These are phyloP conservation scores for Chrysodeixis includens DNA, from an alignment of 2,888 invertebrate genomes.

Conservation along the genomic window DNA sequence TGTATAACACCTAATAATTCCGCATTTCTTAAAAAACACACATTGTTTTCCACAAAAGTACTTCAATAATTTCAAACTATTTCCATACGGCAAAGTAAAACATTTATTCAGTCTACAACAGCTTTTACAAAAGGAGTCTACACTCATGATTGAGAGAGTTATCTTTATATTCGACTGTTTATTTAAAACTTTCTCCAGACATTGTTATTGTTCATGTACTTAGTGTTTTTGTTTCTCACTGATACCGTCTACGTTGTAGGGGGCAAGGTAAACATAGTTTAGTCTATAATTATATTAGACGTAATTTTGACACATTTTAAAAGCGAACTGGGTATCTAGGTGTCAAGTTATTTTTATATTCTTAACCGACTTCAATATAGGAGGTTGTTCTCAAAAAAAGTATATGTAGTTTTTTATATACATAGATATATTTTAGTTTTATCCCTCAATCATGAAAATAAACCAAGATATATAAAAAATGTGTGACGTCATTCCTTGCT, in stretches of 20 bases:
- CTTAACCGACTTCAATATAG: no score
- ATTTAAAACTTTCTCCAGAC: constrained; percentile 35
- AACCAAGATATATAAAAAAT: no score
- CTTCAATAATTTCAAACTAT: neutral
- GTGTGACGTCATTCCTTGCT: no score
- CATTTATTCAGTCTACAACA: constrained; percentile 13
- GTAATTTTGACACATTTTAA: neutral
- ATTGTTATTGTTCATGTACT: constrained; percentile 32
- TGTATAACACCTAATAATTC: neutral
- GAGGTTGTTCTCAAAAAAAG: no score
- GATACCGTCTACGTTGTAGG: neutral
- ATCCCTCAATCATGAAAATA: no score
- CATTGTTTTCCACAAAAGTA: neutral
- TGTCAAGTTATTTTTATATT: no score
- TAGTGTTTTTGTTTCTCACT: constrained; percentile 33
- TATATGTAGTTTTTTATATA: no score
- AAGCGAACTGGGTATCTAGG: no score
- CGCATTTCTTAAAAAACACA: neutral
- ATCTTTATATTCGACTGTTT: constrained; percentile 36
- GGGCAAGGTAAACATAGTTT: constrained; percentile 16
- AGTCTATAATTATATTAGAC: neutral
- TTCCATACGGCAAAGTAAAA: constrained; percentile 11
- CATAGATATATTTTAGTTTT: no score
- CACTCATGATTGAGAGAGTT: constrained; percentile 29
- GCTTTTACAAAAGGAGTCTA: constrained; percentile 22